Base-by-base conservation (phyloP, 2,113 vertebrate species). In the Mus spicilegus region DNA sequence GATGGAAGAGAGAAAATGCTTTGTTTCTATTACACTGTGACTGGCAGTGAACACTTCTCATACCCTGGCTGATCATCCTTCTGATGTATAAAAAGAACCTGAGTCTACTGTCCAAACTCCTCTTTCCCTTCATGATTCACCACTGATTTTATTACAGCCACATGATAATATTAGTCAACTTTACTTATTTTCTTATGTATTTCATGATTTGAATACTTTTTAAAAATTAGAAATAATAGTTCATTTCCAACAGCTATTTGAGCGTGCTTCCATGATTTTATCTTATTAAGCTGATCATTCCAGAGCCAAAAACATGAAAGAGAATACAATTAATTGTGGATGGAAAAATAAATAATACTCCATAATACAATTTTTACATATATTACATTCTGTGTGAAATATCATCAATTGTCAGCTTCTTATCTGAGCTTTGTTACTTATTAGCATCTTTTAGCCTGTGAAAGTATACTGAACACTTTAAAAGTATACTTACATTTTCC, bases 301-400 rank as follows among this genome's bases (percentile, higher is more conserved):
- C 85, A 87, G 46, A 84, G 80, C 30, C 20, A 81, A 30, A 80
- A 28, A 87, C 8, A 28, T 89, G 39, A 13, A 89, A 54, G 49
- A 75, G 93, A 89, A 80, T 46, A 89, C 78, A 63, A 89, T 56
- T 54, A 75, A 92, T 63, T 89, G 88, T 49, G 67, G n/a, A 56
- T 70, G 2, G 22, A 88, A 70, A 14, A 72, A 39, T 16, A 65
- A 72, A 49, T 86, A 30, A 49, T 87, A 39, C 5, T 26, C 11
- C 19, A 87, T 36, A 4, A 10, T 69, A 76, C 24, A 33, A 28
- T 2, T 80, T 69, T 73, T 75, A 7, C 5, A 65, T 28, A 76
- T 72, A 78, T 63, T 95, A 51, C 58, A 70, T 94, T 94, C 56
- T 80, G n/a, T 84, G 56, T 46, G 26, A 56, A 61, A 51, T 87